Base-by-base conservation (phyloP, 2,888 invertebrate species). In the Aleiodes leptofemur region DNA sequence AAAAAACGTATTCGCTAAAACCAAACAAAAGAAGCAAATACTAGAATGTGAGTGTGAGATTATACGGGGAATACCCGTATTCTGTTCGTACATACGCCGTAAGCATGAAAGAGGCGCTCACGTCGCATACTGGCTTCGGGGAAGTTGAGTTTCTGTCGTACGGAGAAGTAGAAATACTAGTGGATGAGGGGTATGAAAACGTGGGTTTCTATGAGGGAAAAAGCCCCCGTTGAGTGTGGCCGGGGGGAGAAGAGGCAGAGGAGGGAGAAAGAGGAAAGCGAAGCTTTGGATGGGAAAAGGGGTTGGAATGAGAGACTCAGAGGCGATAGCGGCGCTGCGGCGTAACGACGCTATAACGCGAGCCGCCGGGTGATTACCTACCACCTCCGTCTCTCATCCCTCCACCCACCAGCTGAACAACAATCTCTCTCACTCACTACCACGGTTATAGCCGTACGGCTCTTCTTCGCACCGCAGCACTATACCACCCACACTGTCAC, bases 341-440 rank as follows among this genome's bases (percentile, higher is more conserved):
- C 86, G 85, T 88, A 88, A 88, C 88, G 88, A 88, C 86, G 88
- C 88, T 88, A 88, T 88, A 88, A 88, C 88, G 87, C 86, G 86
- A 86, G 88, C 88, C 88, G 86, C 85, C 84, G 88, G 87, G 87
- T 88, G 88, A 88, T 88, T 88, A 88, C 88, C 88, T 85, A 86
- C 88, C 87, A 87, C 88, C 88, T 85, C 82, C 72, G 56, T 64
- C 73, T 68, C 71, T 59, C 56, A 70, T 55, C 38, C 68, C 59
- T 61, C 59, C 76, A 53, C 23, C 23, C 23, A 23, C 23, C 23
- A 23, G 51, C 14, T 53, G 51, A 14, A 51, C 71, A 53, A 14
- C 59, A 75, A 43, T 43, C 68, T 61, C 69, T 50, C 51, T 34
- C 70, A 78, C 81, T 78, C 82, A 79, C 81, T 80, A 80, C 78